phyloP scores from a whole-genome alignment of 2,888 invertebrate species.

The Machimus atricapillus region DNA sequence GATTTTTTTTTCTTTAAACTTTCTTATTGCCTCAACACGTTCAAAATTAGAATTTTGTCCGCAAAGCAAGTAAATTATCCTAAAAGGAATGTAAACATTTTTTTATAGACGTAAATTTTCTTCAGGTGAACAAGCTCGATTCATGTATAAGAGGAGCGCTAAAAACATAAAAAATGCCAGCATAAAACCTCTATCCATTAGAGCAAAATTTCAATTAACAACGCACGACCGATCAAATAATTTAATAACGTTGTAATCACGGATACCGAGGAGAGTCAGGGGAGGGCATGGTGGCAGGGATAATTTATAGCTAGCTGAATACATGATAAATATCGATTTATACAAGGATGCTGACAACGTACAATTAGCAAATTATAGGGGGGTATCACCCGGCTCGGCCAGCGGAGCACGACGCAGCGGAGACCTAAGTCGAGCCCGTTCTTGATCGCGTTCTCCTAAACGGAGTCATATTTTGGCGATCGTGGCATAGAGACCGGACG shows the following conservation, averaged over 20 bases:
- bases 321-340: slow-evolving; percentile 28
- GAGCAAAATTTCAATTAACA: slow-evolving; percentile 18
- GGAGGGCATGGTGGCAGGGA: background rate
- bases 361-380: slow-evolving; percentile 36
- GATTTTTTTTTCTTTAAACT: background rate
- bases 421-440: background rate
- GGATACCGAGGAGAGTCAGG: background rate
- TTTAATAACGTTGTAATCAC: slow-evolving; percentile 32
- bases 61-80: too few species aligned
- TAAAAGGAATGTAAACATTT: too few species aligned
- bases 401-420: background rate
- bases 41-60: background rate
- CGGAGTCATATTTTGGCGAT: slow-evolving; percentile 20
- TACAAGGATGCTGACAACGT: slow-evolving; percentile 31
- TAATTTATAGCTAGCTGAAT: slow-evolving; percentile 31
- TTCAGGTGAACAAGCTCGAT: background rate
- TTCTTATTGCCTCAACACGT: background rate
- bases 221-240: slow-evolving; percentile 28
- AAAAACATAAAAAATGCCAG: background rate
- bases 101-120: background rate
- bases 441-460: background rate
- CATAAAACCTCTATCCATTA: background rate
- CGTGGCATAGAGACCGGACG: background rate
- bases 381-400: background rate
- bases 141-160: background rate